Evolutionary conservation across 2,113 vertebrate species (phyloP).

Genomic region (Canis aureus): DNA sequence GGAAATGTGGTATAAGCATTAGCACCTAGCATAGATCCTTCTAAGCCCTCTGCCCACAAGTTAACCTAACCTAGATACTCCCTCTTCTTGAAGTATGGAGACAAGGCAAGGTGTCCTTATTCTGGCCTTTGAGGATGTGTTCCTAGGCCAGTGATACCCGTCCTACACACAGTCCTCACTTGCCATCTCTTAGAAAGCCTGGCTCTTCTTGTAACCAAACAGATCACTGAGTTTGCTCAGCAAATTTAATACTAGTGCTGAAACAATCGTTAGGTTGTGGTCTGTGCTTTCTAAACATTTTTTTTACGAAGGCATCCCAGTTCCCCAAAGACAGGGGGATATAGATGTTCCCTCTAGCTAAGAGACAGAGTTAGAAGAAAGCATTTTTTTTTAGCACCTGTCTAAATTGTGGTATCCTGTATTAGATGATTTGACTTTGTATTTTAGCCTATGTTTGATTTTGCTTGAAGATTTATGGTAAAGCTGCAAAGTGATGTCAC

Average conservation of each 20-base stretch:
- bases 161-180: no score
- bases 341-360: slow-evolving; percentile 41
- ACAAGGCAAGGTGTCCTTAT: neutral
- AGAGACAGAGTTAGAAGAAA: slow-evolving; percentile 59
- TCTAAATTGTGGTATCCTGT: slow-evolving; percentile 47
- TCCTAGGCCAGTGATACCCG: neutral
- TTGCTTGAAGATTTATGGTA: slow-evolving; percentile 62
- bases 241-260: neutral
- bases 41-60: neutral
- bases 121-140: neutral
- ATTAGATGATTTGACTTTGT: slow-evolving; percentile 68
- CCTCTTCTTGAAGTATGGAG: neutral
- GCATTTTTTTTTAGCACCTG: slow-evolving; percentile 70
- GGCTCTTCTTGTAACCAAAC: neutral
- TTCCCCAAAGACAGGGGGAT: slow-evolving; percentile 48
- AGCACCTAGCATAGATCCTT: no score
- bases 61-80: neutral
- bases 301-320: neutral
- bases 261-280: neutral
- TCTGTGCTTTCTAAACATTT: slow-evolving; percentile 34
- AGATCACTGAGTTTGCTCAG: slow-evolving; percentile 32
- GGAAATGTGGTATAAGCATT: rapidly evolving
- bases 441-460: slow-evolving; percentile 70
- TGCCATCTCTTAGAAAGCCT: neutral
- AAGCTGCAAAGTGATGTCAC: slow-evolving; percentile 46